Evolutionary conservation across 2,797 vertebrate species (phyloP), one percentile per base, ranked within the genome.

Genomic region (Lepilemur septentrionalis): DNA sequence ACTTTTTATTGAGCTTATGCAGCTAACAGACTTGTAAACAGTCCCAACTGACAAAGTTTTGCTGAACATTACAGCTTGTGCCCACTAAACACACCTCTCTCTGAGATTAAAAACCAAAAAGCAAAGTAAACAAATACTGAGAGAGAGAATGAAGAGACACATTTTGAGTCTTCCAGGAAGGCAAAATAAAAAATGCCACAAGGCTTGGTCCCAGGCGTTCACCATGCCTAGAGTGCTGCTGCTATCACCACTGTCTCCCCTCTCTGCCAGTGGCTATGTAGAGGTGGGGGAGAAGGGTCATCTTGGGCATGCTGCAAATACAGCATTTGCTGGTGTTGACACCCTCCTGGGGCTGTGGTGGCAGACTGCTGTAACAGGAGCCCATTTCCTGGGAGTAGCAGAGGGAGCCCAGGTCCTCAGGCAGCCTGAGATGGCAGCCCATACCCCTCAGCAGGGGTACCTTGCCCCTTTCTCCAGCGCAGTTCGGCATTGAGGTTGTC

Each of bases 261-360:
- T 69, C 79, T 80, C 70, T 65, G 81, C 89, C 91, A 92, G 94
- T 4, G 72, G 91, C 81, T 78, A 81, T 59, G 94, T 12, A 78
- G 61, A 90, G 55, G 35, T 30, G 4, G 55, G 72, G 89, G 81
- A 97, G 2, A 25, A 94, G 94, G 96, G 94, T 96, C 78, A 87
- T 95, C 91, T 82, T 80, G 95, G 96, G 96, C 93, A 97, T 97
- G 98, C 98, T 98, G 98, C 70, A 93, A 84, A 57, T 94, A 98
- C 97, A 97, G 98, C 98, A 96, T 98, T 97, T 98, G 98, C 98
- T 99, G 98, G 98, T 98, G 98, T 88, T 95, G 95, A 67, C 87
- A 98, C 98, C 98, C 97, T 98, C 14, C 2, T 98, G 98, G 97
- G 98, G 97, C 52, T 96, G 95, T 92, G 98, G 97, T 94, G 83